phyloP scores from a whole-genome alignment of 2,888 invertebrate species.

The Xestia xanthographa region DNA sequence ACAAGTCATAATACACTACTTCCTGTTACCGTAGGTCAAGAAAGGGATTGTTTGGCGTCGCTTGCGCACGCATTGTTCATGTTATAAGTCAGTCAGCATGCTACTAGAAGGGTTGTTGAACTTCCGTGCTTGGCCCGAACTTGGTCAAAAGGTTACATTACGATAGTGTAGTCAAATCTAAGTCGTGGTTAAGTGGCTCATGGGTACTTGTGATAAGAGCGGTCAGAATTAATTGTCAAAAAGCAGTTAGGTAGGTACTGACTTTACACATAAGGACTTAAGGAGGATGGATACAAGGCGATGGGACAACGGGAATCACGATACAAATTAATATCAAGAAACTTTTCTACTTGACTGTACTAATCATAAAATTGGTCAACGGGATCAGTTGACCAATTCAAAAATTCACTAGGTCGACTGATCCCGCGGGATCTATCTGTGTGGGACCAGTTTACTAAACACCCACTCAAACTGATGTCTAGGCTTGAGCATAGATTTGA shows the following conservation, averaged over 20 bases:
- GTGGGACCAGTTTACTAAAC: no score
- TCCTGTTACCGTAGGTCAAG: conserved; percentile 36
- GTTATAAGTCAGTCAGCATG: conserved; percentile 3
- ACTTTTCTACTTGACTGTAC: no score
- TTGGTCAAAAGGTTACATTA: conserved; percentile 5
- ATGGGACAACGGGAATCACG: no score
- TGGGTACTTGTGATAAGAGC: conserved; percentile 4
- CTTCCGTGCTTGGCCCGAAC: not conserved
- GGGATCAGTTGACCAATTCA: no score
- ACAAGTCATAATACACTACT: conserved; percentile 5
- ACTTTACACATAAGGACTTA: no score
- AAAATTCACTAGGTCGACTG: no score
- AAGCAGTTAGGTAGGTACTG: not conserved
- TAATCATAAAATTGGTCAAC: no score
- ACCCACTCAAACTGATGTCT: no score
- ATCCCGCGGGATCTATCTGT: no score
- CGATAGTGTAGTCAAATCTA: conserved; percentile 8
- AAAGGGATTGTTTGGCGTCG: conserved; percentile 24
- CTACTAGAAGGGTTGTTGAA: conserved; percentile 24
- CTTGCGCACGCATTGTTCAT: conserved; percentile 19
- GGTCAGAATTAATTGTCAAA: not conserved
- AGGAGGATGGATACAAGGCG: no score
- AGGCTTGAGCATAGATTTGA: not conserved
- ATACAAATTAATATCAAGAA: no score
- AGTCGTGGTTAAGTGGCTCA: not conserved